Conservation (phyloP, 2,113 vertebrate species). For the Saiga tatarica region DNA sequence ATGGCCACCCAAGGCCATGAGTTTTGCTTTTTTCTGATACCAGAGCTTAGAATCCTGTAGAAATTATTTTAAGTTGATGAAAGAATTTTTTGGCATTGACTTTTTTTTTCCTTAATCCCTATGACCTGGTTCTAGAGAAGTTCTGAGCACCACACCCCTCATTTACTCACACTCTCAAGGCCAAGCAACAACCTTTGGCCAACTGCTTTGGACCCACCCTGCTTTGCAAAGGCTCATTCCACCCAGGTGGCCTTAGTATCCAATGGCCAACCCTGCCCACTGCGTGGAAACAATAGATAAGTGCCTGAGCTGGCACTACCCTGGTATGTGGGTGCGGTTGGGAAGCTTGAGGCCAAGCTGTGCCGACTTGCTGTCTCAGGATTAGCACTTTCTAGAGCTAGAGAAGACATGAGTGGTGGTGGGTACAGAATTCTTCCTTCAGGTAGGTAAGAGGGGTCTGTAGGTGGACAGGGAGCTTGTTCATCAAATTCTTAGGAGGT, state of each 20-base stretch:
- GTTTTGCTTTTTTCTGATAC: not conserved
- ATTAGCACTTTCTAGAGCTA: not conserved
- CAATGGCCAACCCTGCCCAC: conserved; percentile 10
- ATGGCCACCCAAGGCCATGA: too few relatives aligned
- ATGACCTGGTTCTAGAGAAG: not conserved
- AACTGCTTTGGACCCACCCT: not conserved
- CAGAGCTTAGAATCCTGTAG: not conserved
- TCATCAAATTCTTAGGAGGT: not conserved
- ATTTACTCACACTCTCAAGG: not conserved
- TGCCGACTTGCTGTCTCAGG: conserved; percentile 51
- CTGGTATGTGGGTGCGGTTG: conserved; percentile 72
- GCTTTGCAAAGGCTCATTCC: not conserved
- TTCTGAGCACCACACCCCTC: not conserved
- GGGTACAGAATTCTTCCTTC: not conserved
- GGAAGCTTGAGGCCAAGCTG: conserved; percentile 38
- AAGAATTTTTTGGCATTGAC: not conserved
- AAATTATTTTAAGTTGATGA: not conserved
- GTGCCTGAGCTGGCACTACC: not conserved
- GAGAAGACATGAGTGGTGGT: not conserved
- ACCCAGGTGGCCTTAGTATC: not conserved
- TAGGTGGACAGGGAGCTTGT: not conserved
- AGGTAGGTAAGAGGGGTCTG: not conserved
- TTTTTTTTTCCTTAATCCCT: not conserved
- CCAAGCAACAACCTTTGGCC: not conserved
- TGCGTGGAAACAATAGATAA: conserved; percentile 29